These are phyloP conservation scores for pig (Sus scrofa) DNA, from an alignment of 2,113 vertebrate genomes.

Conservation along the genomic window DNA sequence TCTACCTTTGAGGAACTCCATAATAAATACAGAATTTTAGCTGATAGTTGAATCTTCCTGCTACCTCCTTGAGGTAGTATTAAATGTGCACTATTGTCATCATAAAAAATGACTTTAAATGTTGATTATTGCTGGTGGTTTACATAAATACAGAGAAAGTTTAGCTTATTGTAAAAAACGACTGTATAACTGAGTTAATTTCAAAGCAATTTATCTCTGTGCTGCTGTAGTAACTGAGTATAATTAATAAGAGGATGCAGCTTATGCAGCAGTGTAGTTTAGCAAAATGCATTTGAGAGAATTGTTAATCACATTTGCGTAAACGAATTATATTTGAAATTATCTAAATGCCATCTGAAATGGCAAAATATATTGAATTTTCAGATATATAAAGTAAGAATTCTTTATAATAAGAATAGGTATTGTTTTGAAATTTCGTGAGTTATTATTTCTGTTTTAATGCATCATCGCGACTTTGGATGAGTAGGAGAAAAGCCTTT, in stretches of 20 bases:
- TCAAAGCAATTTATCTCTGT: slow-evolving; percentile 15
- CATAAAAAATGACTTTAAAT: not conserved
- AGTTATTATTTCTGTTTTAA: slow-evolving; percentile 6
- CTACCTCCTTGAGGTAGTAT: not conserved
- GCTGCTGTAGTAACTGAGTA: not conserved
- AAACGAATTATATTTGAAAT: slow-evolving; percentile 30
- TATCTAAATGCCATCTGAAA: not conserved
- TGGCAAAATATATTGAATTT: not conserved
- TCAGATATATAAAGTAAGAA: not conserved
- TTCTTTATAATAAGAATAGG: not conserved
- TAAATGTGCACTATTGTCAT: not conserved
- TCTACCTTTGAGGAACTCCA: not conserved
- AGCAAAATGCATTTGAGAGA: not conserved
- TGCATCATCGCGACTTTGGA: not conserved
- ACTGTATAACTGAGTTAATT: not conserved
- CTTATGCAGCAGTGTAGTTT: not conserved
- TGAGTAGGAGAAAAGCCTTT: not conserved
- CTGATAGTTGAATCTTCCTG: not conserved
- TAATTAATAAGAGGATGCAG: not conserved
- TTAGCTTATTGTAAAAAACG: not conserved
- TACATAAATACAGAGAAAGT: not conserved
- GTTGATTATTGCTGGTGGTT: not conserved
- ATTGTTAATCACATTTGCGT: slow-evolving; percentile 32
- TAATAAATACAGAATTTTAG: not conserved
- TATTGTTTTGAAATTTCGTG: slow-evolving; percentile 8